phyloP scores from a whole-genome alignment of 2,888 invertebrate genomes.

The Gymnocheta viridis region DNA sequence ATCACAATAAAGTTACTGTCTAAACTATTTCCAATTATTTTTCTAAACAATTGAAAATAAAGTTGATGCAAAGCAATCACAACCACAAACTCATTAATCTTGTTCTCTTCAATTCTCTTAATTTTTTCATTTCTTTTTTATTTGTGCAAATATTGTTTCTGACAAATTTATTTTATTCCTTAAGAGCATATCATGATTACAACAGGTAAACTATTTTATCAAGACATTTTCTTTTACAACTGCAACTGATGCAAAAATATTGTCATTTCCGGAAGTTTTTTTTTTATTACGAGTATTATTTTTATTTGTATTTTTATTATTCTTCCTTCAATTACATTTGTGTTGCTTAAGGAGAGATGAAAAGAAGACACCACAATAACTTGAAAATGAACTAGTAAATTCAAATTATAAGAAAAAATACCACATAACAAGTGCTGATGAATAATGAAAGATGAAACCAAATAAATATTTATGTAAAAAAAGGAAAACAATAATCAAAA shows the following conservation, averaged over 20 bases:
- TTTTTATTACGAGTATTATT: too few relatives aligned
- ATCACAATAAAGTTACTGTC: neutral
- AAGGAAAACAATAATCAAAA: conserved; percentile 41
- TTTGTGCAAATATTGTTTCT: conserved; percentile 35
- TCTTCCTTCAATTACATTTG: conserved; percentile 12
- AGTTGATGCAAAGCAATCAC: conserved; percentile 8
- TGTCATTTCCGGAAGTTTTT: conserved; percentile 34
- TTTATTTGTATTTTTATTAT: neutral
- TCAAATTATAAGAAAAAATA: conserved; percentile 15
- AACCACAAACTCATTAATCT: conserved; percentile 38
- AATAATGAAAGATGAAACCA: conserved; percentile 2
- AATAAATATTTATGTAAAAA: conserved; percentile 40
- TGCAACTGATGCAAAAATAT: conserved; percentile 53
- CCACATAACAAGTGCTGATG: conserved; percentile 1
- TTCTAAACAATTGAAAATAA: neutral
- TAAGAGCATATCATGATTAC: conserved; percentile 21
- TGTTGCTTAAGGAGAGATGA: conserved; percentile 13
- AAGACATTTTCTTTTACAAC: conserved; percentile 3
- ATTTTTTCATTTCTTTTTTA: neutral
- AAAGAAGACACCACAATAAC: conserved; percentile 21
- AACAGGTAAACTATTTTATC: conserved; percentile 28
- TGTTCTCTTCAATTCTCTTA: neutral
- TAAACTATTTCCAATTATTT: conserved; percentile 6
- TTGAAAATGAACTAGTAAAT: conserved; percentile 47
- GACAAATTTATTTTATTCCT: conserved; percentile 45